Conservation (phyloP, 2,888 invertebrate genomes). For the Acanthoscelides obtectus region DNA sequence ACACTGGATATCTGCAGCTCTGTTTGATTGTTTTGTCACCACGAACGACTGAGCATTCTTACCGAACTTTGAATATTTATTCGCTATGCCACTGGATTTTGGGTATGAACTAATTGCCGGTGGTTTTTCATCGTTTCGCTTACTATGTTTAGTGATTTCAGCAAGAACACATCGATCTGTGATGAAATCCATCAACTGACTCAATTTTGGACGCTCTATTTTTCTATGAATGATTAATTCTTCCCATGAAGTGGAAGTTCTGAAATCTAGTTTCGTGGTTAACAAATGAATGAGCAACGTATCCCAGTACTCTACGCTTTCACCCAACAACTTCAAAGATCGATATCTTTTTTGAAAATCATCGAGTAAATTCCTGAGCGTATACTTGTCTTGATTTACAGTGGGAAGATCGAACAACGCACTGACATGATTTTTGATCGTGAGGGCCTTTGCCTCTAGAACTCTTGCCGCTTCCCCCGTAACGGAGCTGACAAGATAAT, state of each 20-base stretch:
- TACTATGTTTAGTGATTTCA: no score
- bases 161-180: neutral
- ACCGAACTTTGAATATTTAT: neutral
- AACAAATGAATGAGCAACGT: slow-evolving; percentile 6
- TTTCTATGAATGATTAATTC: neutral
- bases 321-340: slow-evolving; percentile 1
- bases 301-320: slow-evolving; percentile 4
- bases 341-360: slow-evolving; percentile 7
- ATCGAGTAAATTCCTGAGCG: neutral
- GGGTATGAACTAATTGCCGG: no score
- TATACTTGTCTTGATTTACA: no score
- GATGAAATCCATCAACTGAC: neutral
- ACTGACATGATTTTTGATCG: no score
- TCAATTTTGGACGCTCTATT: neutral
- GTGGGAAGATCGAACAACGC: no score
- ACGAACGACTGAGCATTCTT: neutral
- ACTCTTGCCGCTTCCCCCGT: no score
- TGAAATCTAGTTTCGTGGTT: slow-evolving; percentile 2
- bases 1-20: neutral
- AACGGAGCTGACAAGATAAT: no score
- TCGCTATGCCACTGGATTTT: no score
- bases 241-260: neutral
- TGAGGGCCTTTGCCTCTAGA: no score
- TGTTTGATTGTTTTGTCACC: neutral
- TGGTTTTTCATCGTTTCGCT: no score